Percentiles rank a stretch among this genome's conserved stretches.
Conservation (phyloP, 2,113 vertebrate species). For the Stictonetta naevosa region DNA sequence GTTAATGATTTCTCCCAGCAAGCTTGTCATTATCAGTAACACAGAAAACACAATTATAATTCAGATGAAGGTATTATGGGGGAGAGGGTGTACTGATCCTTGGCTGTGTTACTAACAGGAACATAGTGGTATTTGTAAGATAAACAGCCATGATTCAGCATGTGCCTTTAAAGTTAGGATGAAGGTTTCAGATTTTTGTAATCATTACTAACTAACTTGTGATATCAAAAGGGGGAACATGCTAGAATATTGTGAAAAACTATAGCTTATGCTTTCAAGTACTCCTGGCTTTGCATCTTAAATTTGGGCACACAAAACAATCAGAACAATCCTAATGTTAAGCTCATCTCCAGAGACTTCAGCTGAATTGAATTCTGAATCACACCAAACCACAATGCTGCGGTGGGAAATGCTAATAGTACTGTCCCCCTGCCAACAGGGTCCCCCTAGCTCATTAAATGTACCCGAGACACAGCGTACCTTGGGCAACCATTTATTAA, state of each 20-base stretch:
- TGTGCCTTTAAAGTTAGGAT: neutral
- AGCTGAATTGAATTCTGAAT: neutral
- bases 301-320: neutral
- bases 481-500: neutral
- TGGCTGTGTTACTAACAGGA: neutral
- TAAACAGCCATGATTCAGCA: neutral
- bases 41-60: neutral
- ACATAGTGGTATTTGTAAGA: neutral
- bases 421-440: neutral
- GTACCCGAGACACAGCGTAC: neutral
- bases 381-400: neutral
- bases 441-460: neutral
- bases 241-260: neutral
- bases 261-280: neutral
- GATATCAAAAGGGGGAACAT: neutral
- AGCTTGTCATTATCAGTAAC: neutral
- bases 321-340: neutral
- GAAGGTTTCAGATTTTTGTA: neutral
- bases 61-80: neutral
- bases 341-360: neutral
- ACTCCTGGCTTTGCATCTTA: neutral
- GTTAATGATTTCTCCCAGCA: conserved; percentile 1
- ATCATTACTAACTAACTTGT: neutral
- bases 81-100: neutral
- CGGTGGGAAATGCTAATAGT: neutral